Conservation (phyloP, 2,888 invertebrate genomes). For the Ophioninae sp. region DNA sequence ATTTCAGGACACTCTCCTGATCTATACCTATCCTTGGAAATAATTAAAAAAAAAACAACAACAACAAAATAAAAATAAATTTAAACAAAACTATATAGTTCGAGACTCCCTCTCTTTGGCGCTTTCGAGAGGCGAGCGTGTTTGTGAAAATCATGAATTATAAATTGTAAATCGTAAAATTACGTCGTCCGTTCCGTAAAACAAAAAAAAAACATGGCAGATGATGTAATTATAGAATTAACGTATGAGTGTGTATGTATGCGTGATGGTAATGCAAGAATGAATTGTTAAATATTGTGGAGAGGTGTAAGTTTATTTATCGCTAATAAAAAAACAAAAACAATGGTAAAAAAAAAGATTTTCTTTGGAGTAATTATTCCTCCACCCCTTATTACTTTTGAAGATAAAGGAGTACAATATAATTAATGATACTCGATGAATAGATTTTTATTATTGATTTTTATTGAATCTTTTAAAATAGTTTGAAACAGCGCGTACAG, state of each 20-base stretch:
- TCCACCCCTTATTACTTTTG: neutral
- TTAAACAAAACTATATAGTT: neutral
- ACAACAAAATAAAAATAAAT: too few relatives aligned
- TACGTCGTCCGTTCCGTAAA: slow-evolving; percentile 49
- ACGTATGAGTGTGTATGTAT: slow-evolving; percentile 76
- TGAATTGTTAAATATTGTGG: slow-evolving; percentile 79
- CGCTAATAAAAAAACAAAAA: slow-evolving; percentile 78
- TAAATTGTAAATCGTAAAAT: slow-evolving; percentile 44
- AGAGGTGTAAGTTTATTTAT: slow-evolving; percentile 81
- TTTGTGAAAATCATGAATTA: slow-evolving; percentile 25
- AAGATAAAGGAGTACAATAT: neutral
- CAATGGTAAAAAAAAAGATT: slow-evolving; percentile 1
- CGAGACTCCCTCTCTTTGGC: slow-evolving; percentile 41
- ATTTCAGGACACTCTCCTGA: slow-evolving; percentile 14
- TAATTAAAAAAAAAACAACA: slow-evolving; percentile 10
- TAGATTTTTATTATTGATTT: slow-evolving; percentile 73
- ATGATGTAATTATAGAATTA: slow-evolving; percentile 41
- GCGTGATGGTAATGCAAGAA: slow-evolving; percentile 78
- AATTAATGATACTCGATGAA: neutral
- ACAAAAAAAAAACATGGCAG: slow-evolving; percentile 17
- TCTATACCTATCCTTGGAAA: slow-evolving; percentile 16
- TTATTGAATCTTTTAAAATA: slow-evolving; percentile 77
- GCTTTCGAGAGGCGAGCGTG: slow-evolving; percentile 54
- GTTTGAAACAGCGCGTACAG: slow-evolving; percentile 74
- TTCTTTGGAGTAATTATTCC: neutral